Conservation (phyloP, 2,888 invertebrate genomes). For the Hypselothyrea guttata region DNA sequence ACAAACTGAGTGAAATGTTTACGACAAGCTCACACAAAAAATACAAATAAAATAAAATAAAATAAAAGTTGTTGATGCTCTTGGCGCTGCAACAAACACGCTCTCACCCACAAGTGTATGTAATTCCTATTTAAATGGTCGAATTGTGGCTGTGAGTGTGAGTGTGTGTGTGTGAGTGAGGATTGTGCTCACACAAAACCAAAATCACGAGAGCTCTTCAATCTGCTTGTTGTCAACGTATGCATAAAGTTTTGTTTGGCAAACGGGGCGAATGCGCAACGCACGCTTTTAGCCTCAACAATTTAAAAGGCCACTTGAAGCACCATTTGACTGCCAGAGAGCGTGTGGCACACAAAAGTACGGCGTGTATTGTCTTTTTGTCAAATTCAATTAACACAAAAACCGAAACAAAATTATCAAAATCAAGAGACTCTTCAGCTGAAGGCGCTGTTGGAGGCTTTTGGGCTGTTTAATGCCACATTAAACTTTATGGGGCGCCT, state of each 20-base stretch:
- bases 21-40: slow-evolving; percentile 31
- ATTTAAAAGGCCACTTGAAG: slow-evolving; percentile 38
- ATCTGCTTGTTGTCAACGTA: slow-evolving; percentile 34
- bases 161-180: slow-evolving; percentile 11
- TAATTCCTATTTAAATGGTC: slow-evolving; percentile 39
- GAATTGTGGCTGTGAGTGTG: slow-evolving; percentile 27
- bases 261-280: slow-evolving; percentile 69
- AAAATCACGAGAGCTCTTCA: slow-evolving; percentile 46
- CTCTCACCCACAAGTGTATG: slow-evolving; percentile 11
- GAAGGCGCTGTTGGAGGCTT: slow-evolving; percentile 1
- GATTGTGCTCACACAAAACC: slow-evolving; percentile 34
- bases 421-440: too few species aligned
- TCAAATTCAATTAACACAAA: slow-evolving; percentile 69
- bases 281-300: slow-evolving; percentile 48
- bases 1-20: slow-evolving; percentile 57
- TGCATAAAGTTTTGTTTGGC: slow-evolving; percentile 57
- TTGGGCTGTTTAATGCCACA: slow-evolving; percentile 56
- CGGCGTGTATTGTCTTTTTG: slow-evolving; percentile 49
- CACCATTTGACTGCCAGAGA: slow-evolving; percentile 32
- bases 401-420: too few species aligned
- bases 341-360: slow-evolving; percentile 47
- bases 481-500: slow-evolving; percentile 63
- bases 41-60: slow-evolving; percentile 1
- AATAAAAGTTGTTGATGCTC: slow-evolving; percentile 41
- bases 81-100: slow-evolving; percentile 30